These are phyloP conservation scores for Glandiceps talaboti DNA, from an alignment of 53 echinoderm and acorn worm genomes.

Conservation along the genomic window DNA sequence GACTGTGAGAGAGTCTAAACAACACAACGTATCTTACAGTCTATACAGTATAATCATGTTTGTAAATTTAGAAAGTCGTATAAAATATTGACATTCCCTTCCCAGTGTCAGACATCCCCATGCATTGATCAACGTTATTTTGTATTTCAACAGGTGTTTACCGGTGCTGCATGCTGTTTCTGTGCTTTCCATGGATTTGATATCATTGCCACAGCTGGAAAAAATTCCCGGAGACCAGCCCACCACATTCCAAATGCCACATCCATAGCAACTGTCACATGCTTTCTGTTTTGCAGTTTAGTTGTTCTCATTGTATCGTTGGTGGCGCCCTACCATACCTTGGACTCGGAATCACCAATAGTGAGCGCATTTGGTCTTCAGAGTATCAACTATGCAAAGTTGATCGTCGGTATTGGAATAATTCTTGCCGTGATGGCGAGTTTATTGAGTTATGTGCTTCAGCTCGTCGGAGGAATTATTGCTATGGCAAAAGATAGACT, in stretches of 20 bases:
- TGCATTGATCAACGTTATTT: no score
- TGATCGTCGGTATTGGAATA: constrained; percentile 13
- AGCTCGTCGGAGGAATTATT: constrained; percentile 22
- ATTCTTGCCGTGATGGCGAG: constrained; percentile 16
- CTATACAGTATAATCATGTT: no score
- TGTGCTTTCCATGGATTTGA: constrained; percentile 39
- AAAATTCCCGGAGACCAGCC: constrained; percentile 2
- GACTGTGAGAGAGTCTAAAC: no score
- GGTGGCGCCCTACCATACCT: constrained; percentile 22
- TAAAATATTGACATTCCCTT: no score
- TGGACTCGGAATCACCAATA: constrained; percentile 5
- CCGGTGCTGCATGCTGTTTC: constrained; percentile 22
- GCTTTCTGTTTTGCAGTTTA: constrained; percentile 18
- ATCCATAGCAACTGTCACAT: constrained; percentile 27
- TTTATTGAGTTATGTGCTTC: constrained; percentile 6
- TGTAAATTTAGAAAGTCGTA: no score
- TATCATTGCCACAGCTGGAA: constrained; percentile 36
- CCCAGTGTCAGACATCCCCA: no score
- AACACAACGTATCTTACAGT: no score
- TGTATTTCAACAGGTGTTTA: constrained; percentile 18
- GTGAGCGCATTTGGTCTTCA: constrained; percentile 12
- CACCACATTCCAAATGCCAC: background rate
- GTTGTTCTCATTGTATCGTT: constrained; percentile 24
- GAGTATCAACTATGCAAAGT: constrained; percentile 15
- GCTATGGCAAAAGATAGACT: constrained; percentile 31